Evolutionary conservation across 1,140 invertebrate genomes (phyloP), one percentile per base, ranked within the genome.

Genomic region (Ceratoteleas bidentatus): DNA sequence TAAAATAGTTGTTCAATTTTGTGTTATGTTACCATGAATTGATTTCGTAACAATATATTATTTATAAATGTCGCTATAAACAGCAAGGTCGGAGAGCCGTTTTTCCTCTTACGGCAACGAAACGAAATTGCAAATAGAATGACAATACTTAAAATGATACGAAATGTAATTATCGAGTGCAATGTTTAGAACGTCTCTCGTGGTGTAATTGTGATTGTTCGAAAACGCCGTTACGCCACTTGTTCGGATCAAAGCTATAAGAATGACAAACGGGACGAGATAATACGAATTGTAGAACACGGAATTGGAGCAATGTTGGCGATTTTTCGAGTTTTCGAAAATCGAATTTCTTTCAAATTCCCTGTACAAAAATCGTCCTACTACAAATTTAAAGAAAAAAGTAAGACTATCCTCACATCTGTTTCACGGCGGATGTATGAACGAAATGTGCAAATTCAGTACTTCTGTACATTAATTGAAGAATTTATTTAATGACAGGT

Each of bases 1-100:
- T 65, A 10, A 52, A 53, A 53, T 53, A 64, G 32, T 64, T 53
- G 45, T 65, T 65, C 11, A 33, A 52, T 40, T 65, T 65, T 24
- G 15, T 40, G 61, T 2, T 53, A 9, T 50, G 15, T 40, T 40
- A 40, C n/a, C 3, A 50, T 62, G 47, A 49, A 24, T 32, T 62
- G 43, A 62, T 62, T 62, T 49, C 14, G 45, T 47, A 47, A 47
- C 13, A 15, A 50, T 15, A 15, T 62, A 36, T 62, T 49, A 47
- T 49, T 62, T 50, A 36, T 50, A 62, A 34, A 62, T 50, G 24
- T 47, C 43, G 38, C 45, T 33, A 50, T 62, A 50, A 50, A 47
- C 33, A 50, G 15, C 60, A 62, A 62, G 60, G 58, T 14, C 58
- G 45, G 32, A 50, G 45, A 62, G 16, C 32, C 43, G 6, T 45